Percentiles rank a stretch among this genome's conserved stretches.
Conservation (phyloP, 1,140 invertebrate genomes). For the Druon quercuslanigerum region DNA sequence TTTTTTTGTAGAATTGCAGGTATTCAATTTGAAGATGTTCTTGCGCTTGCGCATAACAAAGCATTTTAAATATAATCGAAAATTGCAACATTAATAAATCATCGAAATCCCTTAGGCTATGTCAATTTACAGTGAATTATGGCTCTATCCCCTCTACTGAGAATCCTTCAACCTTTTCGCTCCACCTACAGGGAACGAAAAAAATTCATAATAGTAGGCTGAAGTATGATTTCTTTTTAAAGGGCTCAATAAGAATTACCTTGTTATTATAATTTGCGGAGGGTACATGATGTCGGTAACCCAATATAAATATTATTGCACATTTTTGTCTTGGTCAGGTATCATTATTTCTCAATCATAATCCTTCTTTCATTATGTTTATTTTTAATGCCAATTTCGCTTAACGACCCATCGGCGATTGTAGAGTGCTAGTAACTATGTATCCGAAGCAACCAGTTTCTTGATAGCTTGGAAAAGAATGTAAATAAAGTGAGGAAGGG, state of each 20-base stretch:
- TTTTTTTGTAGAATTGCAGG: too few relatives aligned
- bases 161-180: too few relatives aligned
- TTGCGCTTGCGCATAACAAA: too few relatives aligned
- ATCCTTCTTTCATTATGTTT: slow-evolving; percentile 4
- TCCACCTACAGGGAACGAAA: too few relatives aligned
- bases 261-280: slow-evolving; percentile 14
- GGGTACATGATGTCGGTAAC: neutral
- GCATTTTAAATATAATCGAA: too few relatives aligned
- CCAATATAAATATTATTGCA: slow-evolving; percentile 2
- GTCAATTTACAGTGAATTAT: too few relatives aligned
- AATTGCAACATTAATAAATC: too few relatives aligned
- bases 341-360: slow-evolving; percentile 26
- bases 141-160: too few relatives aligned
- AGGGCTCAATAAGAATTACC: neutral
- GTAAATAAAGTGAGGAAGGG: neutral
- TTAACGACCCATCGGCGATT: slow-evolving; percentile 10
- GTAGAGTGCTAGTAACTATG: neutral
- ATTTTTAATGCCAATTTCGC: slow-evolving; percentile 16
- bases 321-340: neutral
- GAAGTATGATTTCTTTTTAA: neutral
- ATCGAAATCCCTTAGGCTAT: too few relatives aligned
- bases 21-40: too few relatives aligned
- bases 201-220: neutral
- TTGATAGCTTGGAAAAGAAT: neutral
- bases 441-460: slow-evolving; percentile 2